phyloP scores from a whole-genome alignment of 2,113 vertebrate genomes.

The Calidris pygmaea region DNA sequence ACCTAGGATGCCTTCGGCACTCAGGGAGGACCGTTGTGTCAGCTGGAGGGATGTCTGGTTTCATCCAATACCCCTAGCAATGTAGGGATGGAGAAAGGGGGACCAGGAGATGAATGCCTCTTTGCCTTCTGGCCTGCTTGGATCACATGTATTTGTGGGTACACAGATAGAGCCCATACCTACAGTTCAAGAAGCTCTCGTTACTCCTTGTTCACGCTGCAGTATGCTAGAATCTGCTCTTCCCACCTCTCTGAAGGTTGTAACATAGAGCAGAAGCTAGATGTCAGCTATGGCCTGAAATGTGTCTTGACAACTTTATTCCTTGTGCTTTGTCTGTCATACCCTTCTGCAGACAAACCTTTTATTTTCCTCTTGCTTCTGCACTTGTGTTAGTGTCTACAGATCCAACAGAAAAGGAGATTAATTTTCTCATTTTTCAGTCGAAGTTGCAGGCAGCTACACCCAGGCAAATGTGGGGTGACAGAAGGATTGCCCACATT shows the following conservation, averaged over 20 bases:
- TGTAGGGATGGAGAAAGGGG: background rate
- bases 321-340: background rate
- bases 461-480: background rate
- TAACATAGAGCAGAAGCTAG: background rate
- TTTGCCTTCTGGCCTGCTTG: background rate
- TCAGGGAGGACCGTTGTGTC: background rate
- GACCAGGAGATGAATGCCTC: background rate
- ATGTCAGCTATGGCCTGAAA: background rate
- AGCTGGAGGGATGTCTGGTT: background rate
- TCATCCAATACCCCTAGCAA: background rate
- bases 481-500: background rate
- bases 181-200: background rate
- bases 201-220: background rate
- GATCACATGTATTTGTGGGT: accelerated
- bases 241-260: background rate
- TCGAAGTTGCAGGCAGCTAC: background rate
- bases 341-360: background rate
- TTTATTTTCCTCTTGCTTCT: background rate
- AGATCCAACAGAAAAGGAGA: background rate
- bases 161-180: background rate
- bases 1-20: background rate
- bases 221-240: background rate
- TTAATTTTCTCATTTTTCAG: background rate
- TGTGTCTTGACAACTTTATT: background rate
- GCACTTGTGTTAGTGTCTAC: background rate